Percentiles rank a stretch among this genome's conserved stretches.
These are phyloP conservation scores for Drosophila micromelanica DNA, from an alignment of 1,140 invertebrate genomes.

Conservation along the genomic window DNA sequence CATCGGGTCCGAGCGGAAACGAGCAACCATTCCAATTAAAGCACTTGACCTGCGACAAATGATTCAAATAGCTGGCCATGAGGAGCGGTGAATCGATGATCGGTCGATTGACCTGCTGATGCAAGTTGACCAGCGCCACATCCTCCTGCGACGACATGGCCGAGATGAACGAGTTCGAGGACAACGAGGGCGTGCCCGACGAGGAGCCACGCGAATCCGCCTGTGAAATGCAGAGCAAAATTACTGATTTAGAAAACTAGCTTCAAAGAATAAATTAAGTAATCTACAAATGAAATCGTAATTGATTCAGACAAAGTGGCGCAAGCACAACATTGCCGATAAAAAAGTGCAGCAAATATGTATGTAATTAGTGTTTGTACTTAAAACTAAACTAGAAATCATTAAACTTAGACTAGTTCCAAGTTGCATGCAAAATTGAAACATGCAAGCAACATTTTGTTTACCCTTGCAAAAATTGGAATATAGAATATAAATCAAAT, in stretches of 20 bases:
- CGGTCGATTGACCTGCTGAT: slow-evolving; percentile 97
- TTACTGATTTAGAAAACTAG: not conserved
- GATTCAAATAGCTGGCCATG: slow-evolving; percentile 97
- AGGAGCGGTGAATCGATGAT: slow-evolving; percentile 96
- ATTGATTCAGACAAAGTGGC: slow-evolving; percentile 23
- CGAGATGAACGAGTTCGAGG: slow-evolving; percentile 95
- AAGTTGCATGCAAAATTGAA: slow-evolving; percentile 28
- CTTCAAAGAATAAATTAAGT: not conserved
- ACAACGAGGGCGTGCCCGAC: slow-evolving; percentile 87
- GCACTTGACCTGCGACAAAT: slow-evolving; percentile 92
- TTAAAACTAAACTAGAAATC: slow-evolving; percentile 45
- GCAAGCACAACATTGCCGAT: slow-evolving; percentile 23
- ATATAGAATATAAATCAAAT: too few relatives aligned
- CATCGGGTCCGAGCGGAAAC: slow-evolving; percentile 88
- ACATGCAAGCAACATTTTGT: slow-evolving; percentile 7
- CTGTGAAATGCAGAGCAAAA: slow-evolving; percentile 56
- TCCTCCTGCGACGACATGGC: slow-evolving; percentile 97
- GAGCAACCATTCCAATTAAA: slow-evolving; percentile 90
- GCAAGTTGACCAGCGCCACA: slow-evolving; percentile 95
- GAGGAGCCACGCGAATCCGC: slow-evolving; percentile 80
- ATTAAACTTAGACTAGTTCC: slow-evolving; percentile 33
- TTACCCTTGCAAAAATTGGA: slow-evolving; percentile 13
- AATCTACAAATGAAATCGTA: slow-evolving; percentile 41
- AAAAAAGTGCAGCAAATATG: slow-evolving; percentile 19
- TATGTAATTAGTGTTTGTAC: slow-evolving; percentile 3